phyloP scores from a whole-genome alignment of 2,797 vertebrate genomes.

The Macrochelys suwanniensis region DNA sequence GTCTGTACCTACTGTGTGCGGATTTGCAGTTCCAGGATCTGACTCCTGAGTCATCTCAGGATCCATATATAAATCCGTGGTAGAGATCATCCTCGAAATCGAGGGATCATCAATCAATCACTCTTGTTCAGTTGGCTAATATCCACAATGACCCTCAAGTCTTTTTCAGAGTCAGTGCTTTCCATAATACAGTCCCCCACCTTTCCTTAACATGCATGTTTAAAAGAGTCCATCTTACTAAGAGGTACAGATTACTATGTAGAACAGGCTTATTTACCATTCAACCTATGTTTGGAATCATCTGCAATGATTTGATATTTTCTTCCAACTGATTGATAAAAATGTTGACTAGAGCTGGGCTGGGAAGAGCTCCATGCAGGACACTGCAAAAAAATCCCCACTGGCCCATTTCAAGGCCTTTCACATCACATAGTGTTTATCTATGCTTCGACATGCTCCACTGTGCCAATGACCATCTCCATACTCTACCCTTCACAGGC shows the following conservation, averaged over 20 bases:
- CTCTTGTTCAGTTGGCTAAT: neutral
- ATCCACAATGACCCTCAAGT: neutral
- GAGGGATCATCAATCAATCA: too few species aligned
- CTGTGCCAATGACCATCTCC: neutral
- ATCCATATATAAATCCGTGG: too few species aligned
- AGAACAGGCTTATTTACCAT: neutral
- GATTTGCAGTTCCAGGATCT: too few species aligned
- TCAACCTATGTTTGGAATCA: neutral
- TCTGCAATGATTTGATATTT: neutral
- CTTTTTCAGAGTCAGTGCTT: neutral
- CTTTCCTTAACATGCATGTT: neutral
- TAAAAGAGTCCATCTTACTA: neutral
- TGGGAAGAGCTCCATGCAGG: neutral
- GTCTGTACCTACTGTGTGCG: too few species aligned
- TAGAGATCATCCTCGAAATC: too few species aligned
- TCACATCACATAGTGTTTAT: neutral
- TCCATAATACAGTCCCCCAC: neutral
- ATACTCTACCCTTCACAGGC: neutral
- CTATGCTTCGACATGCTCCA: neutral
- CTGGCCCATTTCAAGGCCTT: neutral
- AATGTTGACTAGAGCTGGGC: neutral
- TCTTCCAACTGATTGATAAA: neutral
- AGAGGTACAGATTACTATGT: fast-evolving
- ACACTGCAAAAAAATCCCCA: neutral
- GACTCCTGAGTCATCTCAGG: too few species aligned